These are phyloP conservation scores for Dasypogon diadema DNA, from an alignment of 2,888 invertebrate genomes.

Conservation along the genomic window DNA sequence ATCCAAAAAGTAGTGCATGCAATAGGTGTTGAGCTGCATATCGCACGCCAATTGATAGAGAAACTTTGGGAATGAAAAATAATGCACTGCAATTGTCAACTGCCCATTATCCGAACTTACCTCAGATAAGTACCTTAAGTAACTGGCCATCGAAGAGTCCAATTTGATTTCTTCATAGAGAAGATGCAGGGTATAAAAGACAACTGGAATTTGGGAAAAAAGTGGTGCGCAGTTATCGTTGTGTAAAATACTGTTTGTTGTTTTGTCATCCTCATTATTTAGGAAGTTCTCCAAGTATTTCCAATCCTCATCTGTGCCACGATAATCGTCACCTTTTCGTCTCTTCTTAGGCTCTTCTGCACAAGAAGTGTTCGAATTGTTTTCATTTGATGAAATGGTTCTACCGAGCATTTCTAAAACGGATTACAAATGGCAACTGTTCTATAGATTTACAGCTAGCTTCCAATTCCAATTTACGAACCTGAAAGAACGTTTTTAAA, in stretches of 20 bases:
- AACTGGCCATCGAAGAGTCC: constrained; percentile 77
- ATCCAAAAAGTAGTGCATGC: constrained; percentile 87
- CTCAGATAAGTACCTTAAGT: constrained; percentile 76
- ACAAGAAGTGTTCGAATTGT: constrained; percentile 68
- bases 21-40: constrained; percentile 78
- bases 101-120: constrained; percentile 57
- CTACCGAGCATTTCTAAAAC: constrained; percentile 63
- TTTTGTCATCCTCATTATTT: constrained; percentile 55
- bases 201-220: constrained; percentile 79
- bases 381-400: constrained; percentile 60
- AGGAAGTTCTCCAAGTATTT: constrained; percentile 71
- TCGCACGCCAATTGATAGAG: constrained; percentile 83
- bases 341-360: constrained; percentile 78
- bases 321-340: constrained; percentile 75
- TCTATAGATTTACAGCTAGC: neutral
- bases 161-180: constrained; percentile 93
- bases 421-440: neutral
- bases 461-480: constrained; percentile 58
- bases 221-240: constrained; percentile 73
- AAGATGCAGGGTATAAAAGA: constrained; percentile 86
- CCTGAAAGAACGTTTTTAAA: constrained; percentile 75
- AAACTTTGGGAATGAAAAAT: constrained; percentile 66
- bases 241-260: constrained; percentile 54
- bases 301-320: constrained; percentile 87
- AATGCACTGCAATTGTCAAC: neutral